These are phyloP conservation scores for Calliphora vomitoria DNA, from an alignment of 2,888 invertebrate species.

Conservation along the genomic window DNA sequence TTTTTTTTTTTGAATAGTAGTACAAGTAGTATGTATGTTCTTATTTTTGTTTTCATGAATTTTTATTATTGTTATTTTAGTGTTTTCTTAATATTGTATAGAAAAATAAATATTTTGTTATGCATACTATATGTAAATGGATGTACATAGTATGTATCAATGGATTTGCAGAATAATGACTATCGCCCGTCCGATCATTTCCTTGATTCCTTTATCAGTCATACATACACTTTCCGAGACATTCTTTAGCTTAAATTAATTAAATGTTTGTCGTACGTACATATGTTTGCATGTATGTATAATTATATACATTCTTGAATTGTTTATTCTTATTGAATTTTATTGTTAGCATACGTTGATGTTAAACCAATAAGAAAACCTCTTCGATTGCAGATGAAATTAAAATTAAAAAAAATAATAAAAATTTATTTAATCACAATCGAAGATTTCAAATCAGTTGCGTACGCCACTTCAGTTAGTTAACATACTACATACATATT, in stretches of 20 bases:
- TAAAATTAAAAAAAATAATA: too few relatives aligned
- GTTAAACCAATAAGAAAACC: neutral
- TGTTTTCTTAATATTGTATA: conserved; percentile 70
- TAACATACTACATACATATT: too few relatives aligned
- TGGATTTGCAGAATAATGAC: neutral
- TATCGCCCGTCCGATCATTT: too few relatives aligned
- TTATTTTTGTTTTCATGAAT: conserved; percentile 39
- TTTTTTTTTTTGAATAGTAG: conserved; percentile 54
- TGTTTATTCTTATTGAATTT: neutral
- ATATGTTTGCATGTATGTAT: too few relatives aligned
- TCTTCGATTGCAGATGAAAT: neutral
- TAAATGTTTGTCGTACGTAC: neutral
- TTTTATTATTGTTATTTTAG: conserved; percentile 69
- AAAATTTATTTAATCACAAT: too few relatives aligned
- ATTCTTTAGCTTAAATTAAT: neutral
- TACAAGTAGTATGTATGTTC: conserved; percentile 45
- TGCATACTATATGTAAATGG: conserved; percentile 2
- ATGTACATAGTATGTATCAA: conserved; percentile 5
- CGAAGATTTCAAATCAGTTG: too few relatives aligned
- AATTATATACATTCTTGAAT: neutral
- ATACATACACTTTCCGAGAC: neutral
- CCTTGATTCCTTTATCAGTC: neutral
- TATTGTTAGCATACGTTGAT: neutral
- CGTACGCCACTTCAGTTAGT: too few relatives aligned
- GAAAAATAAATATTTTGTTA: conserved; percentile 70